Evolutionary conservation across 2,113 vertebrate species (phyloP), one percentile per base, ranked within the genome.

Genomic region (Macquaria australasica): DNA sequence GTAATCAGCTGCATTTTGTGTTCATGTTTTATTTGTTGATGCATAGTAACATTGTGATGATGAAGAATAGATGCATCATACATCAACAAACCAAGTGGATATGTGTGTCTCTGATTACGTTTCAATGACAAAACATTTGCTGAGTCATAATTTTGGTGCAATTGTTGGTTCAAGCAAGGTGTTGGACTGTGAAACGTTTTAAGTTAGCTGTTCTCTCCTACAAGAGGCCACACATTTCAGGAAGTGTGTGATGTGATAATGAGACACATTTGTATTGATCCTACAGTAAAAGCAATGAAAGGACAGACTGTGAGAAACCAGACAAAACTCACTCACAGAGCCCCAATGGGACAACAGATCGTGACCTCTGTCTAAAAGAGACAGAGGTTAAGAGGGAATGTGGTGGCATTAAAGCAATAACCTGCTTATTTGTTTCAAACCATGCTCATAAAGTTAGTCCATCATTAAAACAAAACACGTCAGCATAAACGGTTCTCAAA

Each of bases 181-280:
- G n/a, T 4, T 63, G 59, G 20, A 76, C 63, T 62, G 73, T 50
- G 18, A 37, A 34, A 34, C 12, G 3, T 9, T 63, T 25, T 43
- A 73, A 9, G 31, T 43, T 51, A 37, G 62, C 51, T 11, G 3
- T 4, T 25, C 41, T 43, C 1, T 43, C 41, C 10, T n/a, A 55
- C 53, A 23, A 58, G 55, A n/a, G 9, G 8, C 55, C 4, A 12
- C 21, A 25, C 23, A 58, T 25, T 23, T n/a, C 23, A n/a, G 21
- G 53, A n/a, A 4, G 21, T n/a, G 51, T 21, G 41, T 31, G 51
- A 73, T 79, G 69, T 58, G 45, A 25, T 81, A 72, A 86, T 43
- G 63, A 84, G 81, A 81, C 86, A 88, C 83, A 82, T 81, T 69
- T 82, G 60, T 81, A 71, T 87, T 84, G 84, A 82, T 75, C 50